phyloP scores from a whole-genome alignment of 2,797 vertebrate genomes.

The Cynodonichthys magdalenae region DNA sequence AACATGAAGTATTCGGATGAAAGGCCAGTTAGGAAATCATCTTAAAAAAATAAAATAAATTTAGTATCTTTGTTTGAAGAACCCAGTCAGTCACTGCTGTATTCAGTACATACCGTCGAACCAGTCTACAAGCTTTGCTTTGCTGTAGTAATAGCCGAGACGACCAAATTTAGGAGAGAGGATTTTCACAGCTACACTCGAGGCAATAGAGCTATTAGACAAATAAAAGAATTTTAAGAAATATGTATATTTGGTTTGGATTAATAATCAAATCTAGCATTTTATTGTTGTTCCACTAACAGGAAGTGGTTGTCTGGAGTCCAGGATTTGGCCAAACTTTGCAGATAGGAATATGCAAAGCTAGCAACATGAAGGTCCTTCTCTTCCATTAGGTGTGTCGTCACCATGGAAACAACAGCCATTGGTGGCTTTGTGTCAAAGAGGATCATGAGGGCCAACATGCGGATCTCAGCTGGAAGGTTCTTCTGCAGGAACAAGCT shows the following conservation, averaged over 20 bases:
- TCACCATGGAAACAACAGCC: conserved; percentile 79
- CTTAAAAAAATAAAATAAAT: conserved; percentile 48
- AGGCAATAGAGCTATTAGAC: conserved; percentile 81
- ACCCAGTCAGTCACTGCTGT: neutral
- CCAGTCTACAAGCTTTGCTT: conserved; percentile 70
- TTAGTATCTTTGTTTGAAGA: no score
- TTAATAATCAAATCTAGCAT: neutral
- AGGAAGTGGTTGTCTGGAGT: conserved; percentile 80
- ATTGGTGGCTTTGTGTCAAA: conserved; percentile 86
- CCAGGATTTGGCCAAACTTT: conserved; percentile 76
- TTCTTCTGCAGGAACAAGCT: conserved; percentile 79
- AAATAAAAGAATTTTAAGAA: neutral
- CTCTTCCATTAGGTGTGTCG: conserved; percentile 80
- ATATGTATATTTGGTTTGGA: neutral
- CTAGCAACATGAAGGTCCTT: conserved; percentile 82
- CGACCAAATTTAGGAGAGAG: conserved; percentile 78
- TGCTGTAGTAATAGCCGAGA: conserved; percentile 81
- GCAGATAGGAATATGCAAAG: conserved; percentile 84
- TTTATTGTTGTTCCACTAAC: conserved; percentile 74
- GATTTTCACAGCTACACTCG: conserved; percentile 86
- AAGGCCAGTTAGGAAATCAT: conserved; percentile 77
- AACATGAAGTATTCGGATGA: conserved; percentile 79
- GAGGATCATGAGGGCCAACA: conserved; percentile 81
- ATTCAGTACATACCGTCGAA: conserved; percentile 80
- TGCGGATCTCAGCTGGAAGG: conserved; percentile 76